A percentile compares a stretch with the other conserved stretches of the same genome.
Conservation (phyloP, 2,113 vertebrate species). For the Coracopsis vasa region DNA sequence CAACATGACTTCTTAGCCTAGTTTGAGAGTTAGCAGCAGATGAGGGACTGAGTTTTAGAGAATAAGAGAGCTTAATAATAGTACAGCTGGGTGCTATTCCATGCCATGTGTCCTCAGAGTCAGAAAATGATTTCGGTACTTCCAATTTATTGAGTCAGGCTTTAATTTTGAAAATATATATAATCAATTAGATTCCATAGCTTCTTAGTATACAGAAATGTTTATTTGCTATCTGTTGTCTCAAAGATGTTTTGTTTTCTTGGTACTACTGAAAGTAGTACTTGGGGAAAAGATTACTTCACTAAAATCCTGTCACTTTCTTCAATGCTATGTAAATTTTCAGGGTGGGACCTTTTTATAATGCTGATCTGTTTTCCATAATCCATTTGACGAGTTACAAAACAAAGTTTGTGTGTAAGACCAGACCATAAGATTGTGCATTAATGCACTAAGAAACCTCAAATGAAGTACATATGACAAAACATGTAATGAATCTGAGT, state of each 20-base stretch:
- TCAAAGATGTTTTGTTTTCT: not conserved
- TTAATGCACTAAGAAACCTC: constrained; percentile 27
- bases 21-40: not conserved
- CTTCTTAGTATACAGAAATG: not conserved
- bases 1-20: not conserved
- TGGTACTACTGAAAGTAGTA: not conserved
- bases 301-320: not conserved
- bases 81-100: not conserved
- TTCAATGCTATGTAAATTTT: not conserved
- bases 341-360: not conserved
- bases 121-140: not conserved
- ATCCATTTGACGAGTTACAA: not conserved
- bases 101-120: not conserved
- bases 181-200: not conserved
- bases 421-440: not conserved
- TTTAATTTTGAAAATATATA: not conserved
- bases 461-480: constrained; percentile 16
- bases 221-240: not conserved
- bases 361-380: not conserved
- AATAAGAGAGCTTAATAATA: not conserved
- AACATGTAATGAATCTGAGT: constrained; percentile 40
- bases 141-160: not conserved
- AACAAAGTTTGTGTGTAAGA: not conserved
- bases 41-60: not conserved
- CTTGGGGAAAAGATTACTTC: not conserved